Conservation (phyloP, 2,797 vertebrate species). For the Amniataba percoides region DNA sequence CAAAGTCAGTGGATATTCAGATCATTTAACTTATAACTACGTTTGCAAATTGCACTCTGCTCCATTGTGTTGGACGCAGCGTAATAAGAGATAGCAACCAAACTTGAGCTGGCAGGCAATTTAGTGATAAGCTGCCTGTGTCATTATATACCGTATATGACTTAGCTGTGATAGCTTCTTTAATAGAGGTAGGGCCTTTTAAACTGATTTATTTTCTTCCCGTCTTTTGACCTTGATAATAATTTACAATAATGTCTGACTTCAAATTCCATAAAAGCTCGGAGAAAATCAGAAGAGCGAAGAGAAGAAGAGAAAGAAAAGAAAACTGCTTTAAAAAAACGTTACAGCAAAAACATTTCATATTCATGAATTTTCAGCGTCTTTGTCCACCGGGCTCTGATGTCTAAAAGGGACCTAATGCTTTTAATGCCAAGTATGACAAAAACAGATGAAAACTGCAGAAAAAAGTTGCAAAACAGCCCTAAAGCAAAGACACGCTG, state of each 20-base stretch:
- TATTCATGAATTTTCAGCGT: background rate
- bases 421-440: background rate
- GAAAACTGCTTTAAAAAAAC: background rate
- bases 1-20: constrained; percentile 24
- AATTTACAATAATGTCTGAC: background rate
- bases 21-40: constrained; percentile 14
- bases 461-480: background rate
- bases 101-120: constrained; percentile 35
- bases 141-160: background rate
- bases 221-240: background rate
- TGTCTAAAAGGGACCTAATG: background rate
- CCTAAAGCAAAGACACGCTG: background rate
- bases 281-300: constrained; percentile 1
- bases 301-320: background rate
- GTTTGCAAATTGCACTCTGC: constrained; percentile 2
- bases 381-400: background rate
- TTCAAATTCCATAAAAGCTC: background rate
- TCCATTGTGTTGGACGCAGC: background rate
- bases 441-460: constrained; percentile 10
- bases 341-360: background rate
- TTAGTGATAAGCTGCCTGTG: constrained; percentile 38
- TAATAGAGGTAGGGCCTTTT: constrained; percentile 3
- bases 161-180: constrained; percentile 10
- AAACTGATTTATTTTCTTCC: background rate
- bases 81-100: constrained; percentile 30